Percentiles rank a stretch among this genome's conserved stretches.
phyloP scores from a whole-genome alignment of 2,888 invertebrate species.

The Lasioglossum oenotherae region DNA sequence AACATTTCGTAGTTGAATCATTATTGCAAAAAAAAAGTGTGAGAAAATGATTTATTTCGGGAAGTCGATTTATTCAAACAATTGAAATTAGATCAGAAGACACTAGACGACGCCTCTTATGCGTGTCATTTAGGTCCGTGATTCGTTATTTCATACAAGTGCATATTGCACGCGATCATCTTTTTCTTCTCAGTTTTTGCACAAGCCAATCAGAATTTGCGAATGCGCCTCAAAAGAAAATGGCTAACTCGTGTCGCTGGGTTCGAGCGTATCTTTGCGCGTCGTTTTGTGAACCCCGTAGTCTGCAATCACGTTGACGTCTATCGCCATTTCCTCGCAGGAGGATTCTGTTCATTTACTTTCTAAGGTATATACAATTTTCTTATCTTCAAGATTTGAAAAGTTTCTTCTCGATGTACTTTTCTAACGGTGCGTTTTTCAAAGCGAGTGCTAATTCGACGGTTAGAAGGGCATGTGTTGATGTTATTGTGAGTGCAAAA shows the following conservation, averaged over 20 bases:
- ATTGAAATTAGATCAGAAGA: background rate
- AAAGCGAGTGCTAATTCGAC: constrained; percentile 46
- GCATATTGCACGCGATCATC: constrained; percentile 62
- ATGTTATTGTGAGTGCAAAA: constrained; percentile 71
- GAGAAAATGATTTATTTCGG: background rate
- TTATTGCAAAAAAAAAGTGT: background rate
- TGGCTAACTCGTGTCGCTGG: constrained; percentile 81
- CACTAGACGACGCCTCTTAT: background rate
- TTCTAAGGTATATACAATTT: constrained; percentile 64
- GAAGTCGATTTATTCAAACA: background rate
- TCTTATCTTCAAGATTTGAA: background rate
- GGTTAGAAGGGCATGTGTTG: constrained; percentile 44
- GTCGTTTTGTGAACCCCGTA: constrained; percentile 92
- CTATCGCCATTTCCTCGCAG: constrained; percentile 88
- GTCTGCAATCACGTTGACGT: constrained; percentile 87
- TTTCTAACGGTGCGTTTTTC: constrained; percentile 22
- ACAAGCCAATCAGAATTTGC: constrained; percentile 80
- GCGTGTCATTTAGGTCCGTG: constrained; percentile 22
- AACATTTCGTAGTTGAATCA: background rate
- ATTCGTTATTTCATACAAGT: constrained; percentile 66
- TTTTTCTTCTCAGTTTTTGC: constrained; percentile 75
- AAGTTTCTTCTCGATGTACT: background rate
- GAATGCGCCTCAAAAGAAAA: constrained; percentile 80
- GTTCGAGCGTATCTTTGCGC: constrained; percentile 90
- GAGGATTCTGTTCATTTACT: constrained; percentile 73